These are phyloP conservation scores for Callionymus lyra DNA, from an alignment of 2,113 vertebrate species.

Conservation along the genomic window DNA sequence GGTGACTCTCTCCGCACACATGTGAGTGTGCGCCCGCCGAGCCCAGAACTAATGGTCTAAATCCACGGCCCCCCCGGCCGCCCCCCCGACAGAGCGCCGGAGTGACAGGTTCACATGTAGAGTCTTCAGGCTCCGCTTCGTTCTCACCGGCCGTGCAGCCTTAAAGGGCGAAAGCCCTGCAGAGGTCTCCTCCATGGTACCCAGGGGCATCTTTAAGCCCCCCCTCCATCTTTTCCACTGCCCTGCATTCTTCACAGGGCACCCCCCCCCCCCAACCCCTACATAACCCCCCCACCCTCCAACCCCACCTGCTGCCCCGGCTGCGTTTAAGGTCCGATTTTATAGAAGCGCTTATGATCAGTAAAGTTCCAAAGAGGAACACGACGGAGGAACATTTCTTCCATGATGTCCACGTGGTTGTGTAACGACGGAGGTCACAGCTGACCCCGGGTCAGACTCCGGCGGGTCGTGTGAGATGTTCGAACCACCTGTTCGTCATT, in stretches of 20 bases:
- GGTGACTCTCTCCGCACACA: conserved; percentile 64
- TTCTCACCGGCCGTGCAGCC: conserved; percentile 35
- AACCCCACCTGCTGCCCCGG: conserved; percentile 52
- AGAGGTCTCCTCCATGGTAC: conserved; percentile 36
- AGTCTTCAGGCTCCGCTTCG: conserved; percentile 48
- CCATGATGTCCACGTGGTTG: conserved; percentile 19
- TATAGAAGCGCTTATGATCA: conserved; percentile 32
- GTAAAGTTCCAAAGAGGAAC: conserved; percentile 18
- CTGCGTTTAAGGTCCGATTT: conserved; percentile 39
- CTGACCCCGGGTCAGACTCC: conserved; percentile 16
- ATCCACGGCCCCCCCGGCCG: conserved; percentile 49
- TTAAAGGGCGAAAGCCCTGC: conserved; percentile 52
- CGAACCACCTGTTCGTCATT: conserved; percentile 33
- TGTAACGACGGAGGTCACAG: conserved; percentile 30
- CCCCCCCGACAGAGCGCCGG: conserved; percentile 29
- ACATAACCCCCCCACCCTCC: conserved; percentile 15
- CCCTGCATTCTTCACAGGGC: conserved; percentile 36
- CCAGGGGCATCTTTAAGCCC: conserved; percentile 45
- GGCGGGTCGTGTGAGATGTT: conserved; percentile 1
- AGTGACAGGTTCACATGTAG: conserved; percentile 72
- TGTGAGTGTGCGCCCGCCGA: conserved; percentile 57
- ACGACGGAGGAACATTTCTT: conserved; percentile 28
- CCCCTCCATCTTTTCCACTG: conserved; percentile 11
- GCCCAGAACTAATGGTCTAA: conserved; percentile 67
- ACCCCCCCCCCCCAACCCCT: conserved; percentile 16